These are phyloP conservation scores for Brachyrhaphis roseni DNA, from an alignment of 2,797 vertebrate genomes.

Conservation along the genomic window DNA sequence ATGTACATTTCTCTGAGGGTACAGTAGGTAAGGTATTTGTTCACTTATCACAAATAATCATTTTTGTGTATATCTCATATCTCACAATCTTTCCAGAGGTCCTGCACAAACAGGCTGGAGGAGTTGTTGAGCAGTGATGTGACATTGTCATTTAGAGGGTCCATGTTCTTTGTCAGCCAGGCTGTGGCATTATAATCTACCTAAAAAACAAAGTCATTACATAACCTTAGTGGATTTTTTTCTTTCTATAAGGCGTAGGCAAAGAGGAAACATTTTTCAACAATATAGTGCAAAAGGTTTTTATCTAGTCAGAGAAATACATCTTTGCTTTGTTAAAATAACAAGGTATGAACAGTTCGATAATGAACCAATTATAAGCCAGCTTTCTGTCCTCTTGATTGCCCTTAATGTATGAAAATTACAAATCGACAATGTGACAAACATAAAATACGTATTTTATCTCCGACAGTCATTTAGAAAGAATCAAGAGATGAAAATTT, in stretches of 20 bases:
- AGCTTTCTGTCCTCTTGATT: background rate
- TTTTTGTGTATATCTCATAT: background rate
- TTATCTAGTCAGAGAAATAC: background rate
- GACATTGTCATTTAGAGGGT: conserved; percentile 96
- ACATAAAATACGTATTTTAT: background rate
- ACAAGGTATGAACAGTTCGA: background rate
- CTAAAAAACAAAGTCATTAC: conserved; percentile 68
- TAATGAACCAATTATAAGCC: background rate
- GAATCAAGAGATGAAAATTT: background rate
- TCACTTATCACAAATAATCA: background rate
- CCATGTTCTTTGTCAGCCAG: conserved; percentile 99
- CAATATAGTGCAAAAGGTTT: background rate
- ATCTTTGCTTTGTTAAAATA: background rate
- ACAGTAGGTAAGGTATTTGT: background rate
- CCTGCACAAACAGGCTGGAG: conserved; percentile 90
- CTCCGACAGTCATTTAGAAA: background rate
- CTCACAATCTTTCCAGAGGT: conserved; percentile 97
- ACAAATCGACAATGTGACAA: background rate
- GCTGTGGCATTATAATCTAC: conserved; percentile 92
- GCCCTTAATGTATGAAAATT: background rate
- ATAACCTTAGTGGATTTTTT: background rate
- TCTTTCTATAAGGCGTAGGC: background rate
- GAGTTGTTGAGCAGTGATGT: conserved; percentile 91
- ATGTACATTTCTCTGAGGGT: background rate
- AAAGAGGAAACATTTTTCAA: background rate